Percentiles rank a stretch among this genome's conserved stretches.
Evolutionary conservation across 2,888 invertebrate genomes (phyloP).

Genomic region (Eristalis tenax): DNA sequence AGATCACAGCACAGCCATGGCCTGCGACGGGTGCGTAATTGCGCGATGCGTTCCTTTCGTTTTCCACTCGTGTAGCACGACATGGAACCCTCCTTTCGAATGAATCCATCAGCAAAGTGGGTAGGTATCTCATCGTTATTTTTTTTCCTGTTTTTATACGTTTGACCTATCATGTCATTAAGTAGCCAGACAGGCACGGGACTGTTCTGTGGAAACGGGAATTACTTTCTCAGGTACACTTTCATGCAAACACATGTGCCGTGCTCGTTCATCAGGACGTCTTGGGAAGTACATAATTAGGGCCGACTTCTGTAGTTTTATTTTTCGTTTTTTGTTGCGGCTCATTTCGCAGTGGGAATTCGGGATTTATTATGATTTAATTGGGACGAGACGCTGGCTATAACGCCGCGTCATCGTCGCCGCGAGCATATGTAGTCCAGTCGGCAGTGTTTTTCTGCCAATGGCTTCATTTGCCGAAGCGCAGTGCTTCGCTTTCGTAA

Average conservation of each 20-base stretch:
- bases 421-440: too few relatives aligned
- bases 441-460: slow-evolving; percentile 28
- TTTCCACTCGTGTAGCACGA: slow-evolving; percentile 3
- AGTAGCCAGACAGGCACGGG: slow-evolving; percentile 30
- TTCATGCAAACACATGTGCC: slow-evolving; percentile 15
- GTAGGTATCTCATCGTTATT: background rate
- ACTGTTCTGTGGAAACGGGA: slow-evolving; percentile 31
- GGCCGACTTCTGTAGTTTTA: slow-evolving; percentile 1
- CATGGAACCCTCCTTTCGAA: slow-evolving; percentile 35
- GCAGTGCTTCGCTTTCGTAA: slow-evolving; percentile 13
- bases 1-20: background rate
- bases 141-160: slow-evolving; percentile 17
- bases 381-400: slow-evolving; percentile 31
- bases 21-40: slow-evolving; percentile 49
- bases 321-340: background rate
- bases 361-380: slow-evolving; percentile 62
- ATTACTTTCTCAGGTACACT: slow-evolving; percentile 34
- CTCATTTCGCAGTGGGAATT: slow-evolving; percentile 21
- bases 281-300: slow-evolving; percentile 58
- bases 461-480: slow-evolving; percentile 33
- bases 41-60: background rate
- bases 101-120: slow-evolving; percentile 57
- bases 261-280: background rate
- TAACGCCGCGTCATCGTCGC: background rate
- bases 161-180: slow-evolving; percentile 63